Evolutionary conservation across 2,888 invertebrate genomes (phyloP), one percentile per base, ranked within the genome.

Genomic region (Leucoma salicis): DNA sequence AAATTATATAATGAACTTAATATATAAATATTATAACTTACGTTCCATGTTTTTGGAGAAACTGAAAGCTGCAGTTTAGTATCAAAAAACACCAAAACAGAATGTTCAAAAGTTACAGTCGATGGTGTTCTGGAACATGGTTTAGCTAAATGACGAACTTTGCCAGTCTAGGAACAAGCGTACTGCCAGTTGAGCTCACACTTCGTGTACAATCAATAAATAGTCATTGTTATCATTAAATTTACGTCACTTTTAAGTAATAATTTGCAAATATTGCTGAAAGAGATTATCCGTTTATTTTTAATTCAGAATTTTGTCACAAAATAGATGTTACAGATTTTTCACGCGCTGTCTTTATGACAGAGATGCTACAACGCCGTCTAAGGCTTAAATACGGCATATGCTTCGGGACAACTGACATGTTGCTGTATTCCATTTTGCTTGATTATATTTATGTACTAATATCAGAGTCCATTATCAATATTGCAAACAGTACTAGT

Each of bases 191-290:
- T 57, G 53, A 54, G 46, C 49, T 50, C 64, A 59, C 73, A 66
- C 62, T 65, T 67, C 53, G 55, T 65, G 63, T 68, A 67, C 67
- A 64, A 70, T 39, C 54, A 60, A 51, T 59, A 59, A 52, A 46
- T 52, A 57, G 7, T 6, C 44, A 50, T 46, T 46, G 52, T 57
- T 54, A 60, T 54, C 54, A 59, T 45, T 49, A 32, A 37, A 36
- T 46, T n/a, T 32, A 35, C 45, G 46, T 49, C 39, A 44, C 21
- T 49, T 59, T 52, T 50, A 42, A 51, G 34, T 37, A 32, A 46
- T 46, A 49, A 49, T 51, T 56, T 57, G 50, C 34, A 18, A 46
- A 24, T 45, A 42, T 44, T 57, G 48, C 51, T 40, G 3, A 18
- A 28, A 31, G 42, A 40, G 42, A 40, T 21, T 33, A n/a, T 14